A percentile compares a stretch with the other conserved stretches of the same genome.
phyloP scores from a whole-genome alignment of 2,888 invertebrate genomes.

The Lasioglossum villosulum region DNA sequence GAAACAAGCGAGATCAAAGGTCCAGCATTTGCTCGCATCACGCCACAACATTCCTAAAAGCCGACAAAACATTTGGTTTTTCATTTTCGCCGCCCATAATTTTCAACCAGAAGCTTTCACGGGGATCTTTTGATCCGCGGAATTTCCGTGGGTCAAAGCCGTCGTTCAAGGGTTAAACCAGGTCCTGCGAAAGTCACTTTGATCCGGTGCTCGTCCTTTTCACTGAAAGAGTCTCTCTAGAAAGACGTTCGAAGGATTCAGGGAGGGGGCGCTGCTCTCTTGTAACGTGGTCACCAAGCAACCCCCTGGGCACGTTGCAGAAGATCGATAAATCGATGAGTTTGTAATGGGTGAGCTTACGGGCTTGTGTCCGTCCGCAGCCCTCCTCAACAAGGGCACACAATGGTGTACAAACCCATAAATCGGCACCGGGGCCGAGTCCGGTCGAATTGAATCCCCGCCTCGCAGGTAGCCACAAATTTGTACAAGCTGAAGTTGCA shows the following conservation, averaged over 20 bases:
- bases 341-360: constrained; percentile 38
- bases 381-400: constrained; percentile 4
- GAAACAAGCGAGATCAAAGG: not conserved
- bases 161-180: constrained; percentile 33
- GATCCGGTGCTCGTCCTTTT: not conserved
- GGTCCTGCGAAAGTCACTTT: constrained; percentile 22
- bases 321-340: constrained; percentile 58
- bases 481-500: constrained; percentile 53
- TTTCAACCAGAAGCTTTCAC: not conserved
- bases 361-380: constrained; percentile 14
- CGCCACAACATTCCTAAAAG: not conserved
- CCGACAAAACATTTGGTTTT: not conserved
- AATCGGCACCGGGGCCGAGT: constrained; percentile 31
- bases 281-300: not conserved
- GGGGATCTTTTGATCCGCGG: not conserved
- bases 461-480: constrained; percentile 70
- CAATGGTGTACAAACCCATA: constrained; percentile 49
- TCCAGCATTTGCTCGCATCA: not conserved
- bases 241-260: not conserved
- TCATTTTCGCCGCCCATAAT: not conserved
- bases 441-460: constrained; percentile 51
- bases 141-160: constrained; percentile 33
- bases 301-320: not conserved
- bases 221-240: not conserved
- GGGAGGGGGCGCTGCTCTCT: not conserved